A percentile compares a stretch with the other conserved stretches of the same genome.
Conservation (phyloP, 1,140 invertebrate species). For the Penaeus indicus region DNA sequence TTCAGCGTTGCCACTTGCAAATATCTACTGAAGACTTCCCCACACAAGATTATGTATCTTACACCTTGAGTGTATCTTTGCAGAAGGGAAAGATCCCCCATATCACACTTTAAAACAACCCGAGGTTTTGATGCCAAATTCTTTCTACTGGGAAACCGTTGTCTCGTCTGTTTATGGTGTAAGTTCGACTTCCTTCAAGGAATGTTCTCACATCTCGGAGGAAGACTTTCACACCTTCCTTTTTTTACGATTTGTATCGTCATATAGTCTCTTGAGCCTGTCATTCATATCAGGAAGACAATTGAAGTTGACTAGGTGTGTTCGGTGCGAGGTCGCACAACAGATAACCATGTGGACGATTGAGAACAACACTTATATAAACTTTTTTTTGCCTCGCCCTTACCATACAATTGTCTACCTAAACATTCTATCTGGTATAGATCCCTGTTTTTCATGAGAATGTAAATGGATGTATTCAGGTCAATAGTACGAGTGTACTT, state of each 20-base stretch:
- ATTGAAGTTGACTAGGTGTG: not conserved
- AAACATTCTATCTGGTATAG: not conserved
- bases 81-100: conserved; percentile 6
- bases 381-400: not conserved
- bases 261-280: not conserved
- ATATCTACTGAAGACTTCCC: conserved; percentile 37
- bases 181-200: not conserved
- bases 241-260: not conserved
- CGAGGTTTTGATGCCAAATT: not conserved
- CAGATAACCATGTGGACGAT: not conserved
- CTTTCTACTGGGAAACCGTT: conserved; percentile 9
- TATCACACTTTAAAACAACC: conserved; percentile 13
- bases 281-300: not conserved
- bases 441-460: not conserved
- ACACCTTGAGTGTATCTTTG: not conserved
- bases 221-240: not conserved
- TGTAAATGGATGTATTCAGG: not conserved
- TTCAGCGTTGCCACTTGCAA: not conserved
- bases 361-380: conserved; percentile 13
- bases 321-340: not conserved
- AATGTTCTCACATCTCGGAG: not conserved
- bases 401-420: conserved; percentile 10
- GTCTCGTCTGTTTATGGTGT: conserved; percentile 6
- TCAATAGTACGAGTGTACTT: not conserved
- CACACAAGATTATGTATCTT: conserved; percentile 12